These are phyloP conservation scores for Epizoanthus stellaris DNA, from an alignment of 92 coral and sea anemone genomes.

Conservation along the genomic window DNA sequence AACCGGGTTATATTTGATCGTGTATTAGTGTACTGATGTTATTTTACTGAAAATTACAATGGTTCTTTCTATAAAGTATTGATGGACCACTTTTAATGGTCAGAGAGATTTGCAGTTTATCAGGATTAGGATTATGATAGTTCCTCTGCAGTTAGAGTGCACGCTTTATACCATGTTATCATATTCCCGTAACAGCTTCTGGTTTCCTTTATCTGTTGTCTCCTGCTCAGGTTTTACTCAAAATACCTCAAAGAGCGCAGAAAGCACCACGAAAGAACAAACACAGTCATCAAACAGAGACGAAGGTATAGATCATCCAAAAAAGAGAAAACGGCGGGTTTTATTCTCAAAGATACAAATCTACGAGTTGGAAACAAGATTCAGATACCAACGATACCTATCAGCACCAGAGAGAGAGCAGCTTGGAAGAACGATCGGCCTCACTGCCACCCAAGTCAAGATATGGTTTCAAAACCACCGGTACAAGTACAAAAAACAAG, in stretches of 20 bases:
- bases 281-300: constrained; percentile 61
- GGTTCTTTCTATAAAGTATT: not conserved
- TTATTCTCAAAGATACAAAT: constrained; percentile 98
- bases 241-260: constrained; percentile 35
- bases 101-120: constrained; percentile 32
- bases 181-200: constrained; percentile 15
- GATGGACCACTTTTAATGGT: not conserved
- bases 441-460: constrained; percentile 98
- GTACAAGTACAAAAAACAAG: constrained; percentile 96
- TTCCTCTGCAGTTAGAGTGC: constrained; percentile 6
- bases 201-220: constrained; percentile 16
- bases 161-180: constrained; percentile 31
- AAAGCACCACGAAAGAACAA: constrained; percentile 10
- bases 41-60: not conserved
- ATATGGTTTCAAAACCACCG: constrained; percentile 99
- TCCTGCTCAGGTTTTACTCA: constrained; percentile 22
- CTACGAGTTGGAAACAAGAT: constrained; percentile 95
- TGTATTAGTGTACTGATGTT: not conserved
- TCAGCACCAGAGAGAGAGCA: constrained; percentile 99
- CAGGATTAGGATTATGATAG: not conserved
- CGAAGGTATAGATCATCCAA: constrained; percentile 72
- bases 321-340: constrained; percentile 95
- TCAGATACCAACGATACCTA: constrained; percentile 96
- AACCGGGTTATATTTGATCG: constrained; percentile 10
- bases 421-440: constrained; percentile 95